Conservation (phyloP, 2,888 invertebrate genomes). For the Hypena proboscidalis region DNA sequence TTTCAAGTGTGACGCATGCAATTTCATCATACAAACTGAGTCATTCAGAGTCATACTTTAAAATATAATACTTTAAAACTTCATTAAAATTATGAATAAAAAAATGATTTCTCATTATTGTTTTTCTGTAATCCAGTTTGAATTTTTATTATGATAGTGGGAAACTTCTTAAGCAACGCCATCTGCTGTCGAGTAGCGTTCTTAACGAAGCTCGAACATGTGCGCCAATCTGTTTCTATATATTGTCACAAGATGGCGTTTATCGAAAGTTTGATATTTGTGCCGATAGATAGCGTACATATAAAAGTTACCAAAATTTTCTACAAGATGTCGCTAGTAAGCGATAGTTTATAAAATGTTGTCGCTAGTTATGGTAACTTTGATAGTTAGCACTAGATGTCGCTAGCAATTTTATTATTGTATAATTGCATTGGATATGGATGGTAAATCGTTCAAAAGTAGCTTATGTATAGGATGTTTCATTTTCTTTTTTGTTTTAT, state of each 20-base stretch:
- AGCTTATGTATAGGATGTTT: too few relatives aligned
- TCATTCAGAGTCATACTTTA: too few relatives aligned
- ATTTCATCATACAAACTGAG: too few relatives aligned
- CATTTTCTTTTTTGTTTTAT: too few relatives aligned
- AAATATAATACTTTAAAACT: too few relatives aligned
- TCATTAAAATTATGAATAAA: too few relatives aligned
- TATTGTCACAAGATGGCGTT: constrained; percentile 17
- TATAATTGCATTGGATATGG: too few relatives aligned
- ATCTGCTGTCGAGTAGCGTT: constrained; percentile 34
- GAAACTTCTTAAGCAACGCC: constrained; percentile 6
- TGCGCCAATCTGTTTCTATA: background rate
- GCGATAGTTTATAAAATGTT: background rate
- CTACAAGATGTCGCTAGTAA: background rate
- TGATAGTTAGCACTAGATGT: constrained; percentile 1
- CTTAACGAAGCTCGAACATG: background rate
- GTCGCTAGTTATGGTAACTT: background rate
- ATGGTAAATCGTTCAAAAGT: too few relatives aligned
- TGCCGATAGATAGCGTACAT: constrained; percentile 28
- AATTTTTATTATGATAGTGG: background rate
- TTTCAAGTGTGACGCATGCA: too few relatives aligned
- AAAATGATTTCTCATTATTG: background rate
- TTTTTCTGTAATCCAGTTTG: background rate
- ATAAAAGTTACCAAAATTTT: background rate
- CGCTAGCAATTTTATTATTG: background rate
- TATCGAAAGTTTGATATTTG: background rate